Percentiles rank a stretch among this genome's conserved stretches.
These are phyloP conservation scores for Harlomillsia oculata DNA, from an alignment of 1,140 invertebrate genomes.

Conservation along the genomic window DNA sequence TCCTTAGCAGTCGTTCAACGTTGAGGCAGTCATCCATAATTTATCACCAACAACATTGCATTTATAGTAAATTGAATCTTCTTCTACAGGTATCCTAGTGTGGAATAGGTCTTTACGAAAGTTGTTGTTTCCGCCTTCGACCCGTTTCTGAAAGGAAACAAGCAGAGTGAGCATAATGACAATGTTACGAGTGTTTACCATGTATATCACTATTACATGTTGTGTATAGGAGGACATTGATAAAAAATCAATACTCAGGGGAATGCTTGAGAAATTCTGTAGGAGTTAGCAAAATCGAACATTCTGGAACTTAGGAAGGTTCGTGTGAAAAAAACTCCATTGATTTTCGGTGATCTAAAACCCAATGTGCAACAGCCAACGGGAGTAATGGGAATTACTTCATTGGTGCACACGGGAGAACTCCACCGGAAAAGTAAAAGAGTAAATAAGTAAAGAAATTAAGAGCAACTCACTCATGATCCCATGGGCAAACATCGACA, in stretches of 20 bases:
- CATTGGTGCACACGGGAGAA: too few relatives aligned
- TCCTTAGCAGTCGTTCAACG: too few relatives aligned
- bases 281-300: not conserved
- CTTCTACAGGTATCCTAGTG: conserved; percentile 72
- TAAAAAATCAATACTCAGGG: too few relatives aligned
- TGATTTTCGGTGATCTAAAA: conserved; percentile 16
- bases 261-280: too few relatives aligned
- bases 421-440: too few relatives aligned
- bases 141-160: conserved; percentile 47
- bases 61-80: not conserved
- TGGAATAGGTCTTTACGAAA: conserved; percentile 82
- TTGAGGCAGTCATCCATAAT: too few relatives aligned
- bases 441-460: not conserved
- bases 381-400: too few relatives aligned
- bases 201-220: not conserved
- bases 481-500: conserved; percentile 32
- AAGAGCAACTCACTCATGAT: conserved; percentile 31
- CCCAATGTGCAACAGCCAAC: not conserved
- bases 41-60: too few relatives aligned
- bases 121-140: conserved; percentile 68
- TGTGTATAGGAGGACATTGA: too few relatives aligned
- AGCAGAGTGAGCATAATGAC: conserved; percentile 45
- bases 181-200: conserved; percentile 18
- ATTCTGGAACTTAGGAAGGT: too few relatives aligned
- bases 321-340: not conserved